Evolutionary conservation across 2,888 invertebrate genomes (phyloP).

Genomic region (Phyto melanocephala): DNA sequence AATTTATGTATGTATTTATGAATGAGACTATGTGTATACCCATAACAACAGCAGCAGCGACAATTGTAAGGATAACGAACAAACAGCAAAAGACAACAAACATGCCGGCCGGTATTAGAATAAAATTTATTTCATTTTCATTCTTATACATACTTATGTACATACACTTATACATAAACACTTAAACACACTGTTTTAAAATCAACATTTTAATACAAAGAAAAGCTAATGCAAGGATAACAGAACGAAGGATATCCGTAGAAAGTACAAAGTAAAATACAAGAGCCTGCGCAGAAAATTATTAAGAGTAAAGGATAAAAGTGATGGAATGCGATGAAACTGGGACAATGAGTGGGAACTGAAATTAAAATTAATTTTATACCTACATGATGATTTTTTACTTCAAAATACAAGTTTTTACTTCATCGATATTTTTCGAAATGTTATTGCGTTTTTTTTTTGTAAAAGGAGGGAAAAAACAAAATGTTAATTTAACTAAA

Average conservation of each 20-base stretch:
- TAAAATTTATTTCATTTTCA: conserved; percentile 50
- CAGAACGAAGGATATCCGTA: conserved; percentile 33
- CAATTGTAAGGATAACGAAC: conserved; percentile 50
- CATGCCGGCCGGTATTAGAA: conserved; percentile 62
- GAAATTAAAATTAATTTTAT: background rate
- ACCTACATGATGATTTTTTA: too few relatives aligned
- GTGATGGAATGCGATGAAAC: background rate
- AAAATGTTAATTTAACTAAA: too few relatives aligned
- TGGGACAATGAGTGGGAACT: background rate
- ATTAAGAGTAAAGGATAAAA: background rate
- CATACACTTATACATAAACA: background rate
- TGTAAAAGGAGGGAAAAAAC: too few relatives aligned
- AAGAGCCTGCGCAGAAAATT: conserved; percentile 19
- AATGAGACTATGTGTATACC: background rate
- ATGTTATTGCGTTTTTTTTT: too few relatives aligned
- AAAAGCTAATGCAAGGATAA: conserved; percentile 39
- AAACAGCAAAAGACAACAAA: conserved; percentile 32
- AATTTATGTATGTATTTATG: background rate
- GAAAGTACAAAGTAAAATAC: background rate
- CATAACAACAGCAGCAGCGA: conserved; percentile 25
- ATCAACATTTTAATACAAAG: conserved; percentile 57
- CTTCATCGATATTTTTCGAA: too few relatives aligned
- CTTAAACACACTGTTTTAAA: background rate
- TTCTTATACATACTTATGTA: background rate
- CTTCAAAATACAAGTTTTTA: too few relatives aligned